Conservation (phyloP, 2,888 invertebrate genomes). For the Frankliniella intonsa region DNA sequence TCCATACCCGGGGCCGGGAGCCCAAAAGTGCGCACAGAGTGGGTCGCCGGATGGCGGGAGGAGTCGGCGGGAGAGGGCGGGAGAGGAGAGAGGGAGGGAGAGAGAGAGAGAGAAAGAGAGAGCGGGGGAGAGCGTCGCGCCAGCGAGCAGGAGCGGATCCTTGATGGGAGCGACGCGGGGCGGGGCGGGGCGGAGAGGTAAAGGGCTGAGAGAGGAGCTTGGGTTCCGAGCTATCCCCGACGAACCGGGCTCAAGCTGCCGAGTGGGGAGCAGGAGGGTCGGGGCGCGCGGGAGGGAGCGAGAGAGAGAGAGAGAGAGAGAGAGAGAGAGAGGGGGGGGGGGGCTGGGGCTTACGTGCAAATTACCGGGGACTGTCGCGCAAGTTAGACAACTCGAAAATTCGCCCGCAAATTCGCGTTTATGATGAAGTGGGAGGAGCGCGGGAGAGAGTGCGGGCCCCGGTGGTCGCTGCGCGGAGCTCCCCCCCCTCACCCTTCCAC, state of each 20-base stretch:
- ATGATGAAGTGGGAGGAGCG: neutral
- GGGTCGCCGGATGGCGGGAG: too few species aligned
- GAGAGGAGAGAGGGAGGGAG: neutral
- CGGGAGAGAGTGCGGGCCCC: neutral
- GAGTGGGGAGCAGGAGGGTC: too few species aligned
- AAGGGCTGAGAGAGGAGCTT: neutral
- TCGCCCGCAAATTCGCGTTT: conserved; percentile 22
- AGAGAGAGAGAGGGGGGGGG: neutral
- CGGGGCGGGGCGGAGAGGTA: neutral
- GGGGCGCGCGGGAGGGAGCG: too few species aligned
- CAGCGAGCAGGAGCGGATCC: neutral
- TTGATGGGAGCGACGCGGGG: neutral
- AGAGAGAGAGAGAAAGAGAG: neutral
- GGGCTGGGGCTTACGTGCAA: neutral
- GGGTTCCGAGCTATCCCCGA: neutral
- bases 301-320: too few species aligned
- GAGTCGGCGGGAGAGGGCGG: too few species aligned
- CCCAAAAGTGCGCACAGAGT: too few species aligned
- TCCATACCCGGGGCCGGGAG: too few species aligned
- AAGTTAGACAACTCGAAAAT: conserved; percentile 22
- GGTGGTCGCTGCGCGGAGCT: too few species aligned
- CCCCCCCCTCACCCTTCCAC: too few species aligned
- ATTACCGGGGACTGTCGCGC: conserved; percentile 17
- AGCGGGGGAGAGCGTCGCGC: neutral
- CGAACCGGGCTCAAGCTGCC: neutral